These are phyloP conservation scores for Pammene aurita DNA, from an alignment of 2,888 invertebrate species.

Conservation along the genomic window DNA sequence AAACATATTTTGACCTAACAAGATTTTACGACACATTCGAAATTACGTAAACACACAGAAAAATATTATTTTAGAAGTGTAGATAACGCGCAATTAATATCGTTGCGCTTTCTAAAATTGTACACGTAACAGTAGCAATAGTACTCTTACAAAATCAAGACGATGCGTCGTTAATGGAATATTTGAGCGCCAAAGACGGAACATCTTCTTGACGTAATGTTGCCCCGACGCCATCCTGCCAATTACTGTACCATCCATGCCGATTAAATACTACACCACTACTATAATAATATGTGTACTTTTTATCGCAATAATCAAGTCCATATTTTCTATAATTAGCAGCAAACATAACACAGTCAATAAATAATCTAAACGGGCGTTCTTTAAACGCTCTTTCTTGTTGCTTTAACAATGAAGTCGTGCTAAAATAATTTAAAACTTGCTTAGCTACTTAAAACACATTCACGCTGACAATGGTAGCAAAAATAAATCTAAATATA, in stretches of 20 bases:
- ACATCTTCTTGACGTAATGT: neutral
- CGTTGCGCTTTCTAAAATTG: conserved; percentile 39
- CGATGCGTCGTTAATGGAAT: conserved; percentile 3
- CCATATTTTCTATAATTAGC: too few relatives aligned
- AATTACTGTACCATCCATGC: neutral
- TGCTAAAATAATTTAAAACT: too few relatives aligned
- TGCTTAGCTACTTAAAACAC: too few relatives aligned
- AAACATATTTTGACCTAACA: conserved; percentile 14
- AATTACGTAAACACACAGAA: conserved; percentile 23
- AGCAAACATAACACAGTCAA: too few relatives aligned
- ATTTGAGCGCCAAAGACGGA: conserved; percentile 4
- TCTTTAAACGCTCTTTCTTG: too few relatives aligned
- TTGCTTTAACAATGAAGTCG: too few relatives aligned
- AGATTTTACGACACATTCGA: neutral
- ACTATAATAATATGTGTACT: too few relatives aligned
- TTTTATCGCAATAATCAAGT: too few relatives aligned
- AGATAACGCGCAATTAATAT: conserved; percentile 30
- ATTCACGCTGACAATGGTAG: too few relatives aligned
- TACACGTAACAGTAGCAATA: conserved; percentile 36
- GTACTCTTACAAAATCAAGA: conserved; percentile 12
- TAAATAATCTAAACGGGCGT: too few relatives aligned
- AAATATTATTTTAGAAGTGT: conserved; percentile 17
- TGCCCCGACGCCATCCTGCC: too few relatives aligned
- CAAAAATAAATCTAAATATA: too few relatives aligned
- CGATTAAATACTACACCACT: neutral